Conservation (phyloP, 30 jellyfish, hydroid and myxozoan genomes). For the Euphysa ruthae region DNA sequence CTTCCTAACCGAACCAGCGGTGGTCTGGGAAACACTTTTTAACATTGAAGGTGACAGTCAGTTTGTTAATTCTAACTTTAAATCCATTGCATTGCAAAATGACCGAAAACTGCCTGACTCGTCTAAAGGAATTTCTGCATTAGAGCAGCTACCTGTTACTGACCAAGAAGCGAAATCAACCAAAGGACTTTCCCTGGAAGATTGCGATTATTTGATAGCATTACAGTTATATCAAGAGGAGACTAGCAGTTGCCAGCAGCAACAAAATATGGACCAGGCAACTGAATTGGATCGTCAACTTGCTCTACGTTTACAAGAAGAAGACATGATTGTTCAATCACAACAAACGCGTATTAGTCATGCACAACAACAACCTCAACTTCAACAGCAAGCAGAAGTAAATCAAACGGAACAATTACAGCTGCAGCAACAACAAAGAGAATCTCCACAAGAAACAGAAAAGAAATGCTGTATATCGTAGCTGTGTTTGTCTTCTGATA, state of each 20-base stretch:
- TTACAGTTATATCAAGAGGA: constrained; percentile 58
- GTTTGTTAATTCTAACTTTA: constrained; percentile 77
- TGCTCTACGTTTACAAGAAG: constrained; percentile 66
- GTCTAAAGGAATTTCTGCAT: not conserved
- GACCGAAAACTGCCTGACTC: constrained; percentile 43
- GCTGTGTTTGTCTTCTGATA: too few species aligned
- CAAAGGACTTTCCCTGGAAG: constrained; percentile 12
- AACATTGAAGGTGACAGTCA: constrained; percentile 95
- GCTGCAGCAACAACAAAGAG: constrained; percentile 27
- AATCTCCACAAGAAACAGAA: constrained; percentile 2
- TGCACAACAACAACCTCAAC: constrained; percentile 42
- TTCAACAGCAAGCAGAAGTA: constrained; percentile 5
- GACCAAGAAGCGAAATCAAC: constrained; percentile 15
- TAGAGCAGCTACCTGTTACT: too few species aligned
- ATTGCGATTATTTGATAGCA: constrained; percentile 71
- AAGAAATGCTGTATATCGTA: constrained; percentile 20
- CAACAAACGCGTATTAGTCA: not conserved
- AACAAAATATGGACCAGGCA: constrained; percentile 38
- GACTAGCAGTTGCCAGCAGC: not conserved
- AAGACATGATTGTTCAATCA: constrained; percentile 49
- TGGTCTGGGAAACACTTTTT: constrained; percentile 93
- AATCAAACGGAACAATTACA: not conserved
- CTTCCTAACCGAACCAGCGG: constrained; percentile 66
- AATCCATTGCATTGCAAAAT: constrained; percentile 21
- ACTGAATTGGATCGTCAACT: constrained; percentile 64